Conservation (phyloP, 2,113 vertebrate species). For the Diglossa brunneiventris region DNA sequence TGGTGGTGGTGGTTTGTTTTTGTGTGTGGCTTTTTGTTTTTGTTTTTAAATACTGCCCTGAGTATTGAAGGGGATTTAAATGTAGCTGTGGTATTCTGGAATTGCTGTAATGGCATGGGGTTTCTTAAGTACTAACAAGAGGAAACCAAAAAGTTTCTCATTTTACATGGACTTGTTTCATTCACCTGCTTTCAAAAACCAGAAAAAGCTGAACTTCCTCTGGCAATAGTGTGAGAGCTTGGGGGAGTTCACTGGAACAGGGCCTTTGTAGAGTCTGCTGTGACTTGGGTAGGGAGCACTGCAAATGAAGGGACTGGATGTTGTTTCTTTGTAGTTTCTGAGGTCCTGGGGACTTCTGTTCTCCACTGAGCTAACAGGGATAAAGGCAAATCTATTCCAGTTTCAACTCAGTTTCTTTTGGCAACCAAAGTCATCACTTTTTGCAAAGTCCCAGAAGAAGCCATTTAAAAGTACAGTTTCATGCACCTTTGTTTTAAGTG, state of each 20-base stretch:
- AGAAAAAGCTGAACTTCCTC: background rate
- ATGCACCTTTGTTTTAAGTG: background rate
- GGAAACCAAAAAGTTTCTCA: background rate
- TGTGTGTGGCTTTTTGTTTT: background rate
- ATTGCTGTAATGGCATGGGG: background rate
- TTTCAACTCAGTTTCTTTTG: background rate
- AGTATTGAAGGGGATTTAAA: background rate
- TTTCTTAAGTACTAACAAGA: background rate
- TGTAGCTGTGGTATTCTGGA: background rate
- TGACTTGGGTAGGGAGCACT: background rate
- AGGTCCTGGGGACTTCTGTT: background rate
- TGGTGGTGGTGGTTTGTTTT: background rate
- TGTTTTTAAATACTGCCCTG: background rate
- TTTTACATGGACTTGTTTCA: background rate
- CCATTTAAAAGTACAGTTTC: background rate
- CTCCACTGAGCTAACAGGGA: background rate
- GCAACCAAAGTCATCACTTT: background rate
- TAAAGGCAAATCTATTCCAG: background rate
- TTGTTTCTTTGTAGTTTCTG: background rate
- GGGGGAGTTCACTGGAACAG: background rate
- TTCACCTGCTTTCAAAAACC: background rate
- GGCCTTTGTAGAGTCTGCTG: background rate
- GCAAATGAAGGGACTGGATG: background rate
- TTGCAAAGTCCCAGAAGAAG: background rate
- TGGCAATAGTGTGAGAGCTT: background rate